Base-by-base conservation (phyloP, 1,140 invertebrate species). In the Zaprionus ornatus region DNA sequence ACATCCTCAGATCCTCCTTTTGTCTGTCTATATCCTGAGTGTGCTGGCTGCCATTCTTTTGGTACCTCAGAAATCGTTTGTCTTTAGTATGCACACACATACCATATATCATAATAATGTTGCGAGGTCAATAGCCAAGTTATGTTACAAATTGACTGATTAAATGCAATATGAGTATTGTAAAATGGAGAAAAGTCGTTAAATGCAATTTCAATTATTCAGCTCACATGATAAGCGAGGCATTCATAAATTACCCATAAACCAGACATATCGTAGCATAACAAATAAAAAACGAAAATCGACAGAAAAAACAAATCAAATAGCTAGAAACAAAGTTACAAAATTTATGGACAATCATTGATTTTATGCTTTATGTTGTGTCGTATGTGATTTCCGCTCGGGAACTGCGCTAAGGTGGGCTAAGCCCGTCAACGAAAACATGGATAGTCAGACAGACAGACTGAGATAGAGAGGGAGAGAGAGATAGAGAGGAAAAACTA, bases 211-310 rank as follows among this genome's bases (percentile, higher is more conserved):
- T 79, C 62, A 77, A 78, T 77, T 82, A 90, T 90, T 90, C 85
- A 54, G 56, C 79, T 85, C 85, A 90, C 85, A 90, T 90, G 65
- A 70, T 70, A 70, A 65, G 54, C 80, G 68, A 81, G 85, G 64
- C 86, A 85, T 90, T 90, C 85, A 90, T 90, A 90, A 90, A 90
- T 90, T 90, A 85, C 80, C 79, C 86, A 85, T 90, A 80, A 90
- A 73, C 67, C 69, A 81, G 69, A 74, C 72, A 56, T 60, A 66
- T 40, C 79, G 69, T 27, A 72, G 59, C 37, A 52, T 23, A 69
- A 35, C 48, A 68, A 40, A 23, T 42, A 55, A 65, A 45, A 69
- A 52, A 48, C 65, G 68, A 63, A 72, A 50, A 37, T 70, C 48
- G 69, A 69, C 7, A 12, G 23, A 65, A 35, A 42, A 71, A 52